Percentiles rank a stretch among this genome's conserved stretches.
These are phyloP conservation scores for Stercorarius parasiticus DNA, from an alignment of 2,113 vertebrate species.

Conservation along the genomic window DNA sequence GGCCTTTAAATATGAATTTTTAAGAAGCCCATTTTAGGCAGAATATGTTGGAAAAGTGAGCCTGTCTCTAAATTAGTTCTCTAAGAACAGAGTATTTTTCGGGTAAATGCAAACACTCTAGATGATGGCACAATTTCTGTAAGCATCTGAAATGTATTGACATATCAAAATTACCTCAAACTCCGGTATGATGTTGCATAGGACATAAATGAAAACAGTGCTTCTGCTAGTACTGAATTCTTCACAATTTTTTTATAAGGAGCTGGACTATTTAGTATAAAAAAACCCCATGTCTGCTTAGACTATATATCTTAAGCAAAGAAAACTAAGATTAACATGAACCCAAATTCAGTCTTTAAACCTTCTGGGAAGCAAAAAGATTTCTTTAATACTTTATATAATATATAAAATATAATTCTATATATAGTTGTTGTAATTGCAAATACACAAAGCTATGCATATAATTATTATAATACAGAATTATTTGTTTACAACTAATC, in stretches of 20 bases:
- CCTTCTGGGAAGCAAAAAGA: not conserved
- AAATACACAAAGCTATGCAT: not conserved
- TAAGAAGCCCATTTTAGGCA: not conserved
- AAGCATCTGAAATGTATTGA: not conserved
- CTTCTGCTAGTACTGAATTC: not conserved
- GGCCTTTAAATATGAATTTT: not conserved
- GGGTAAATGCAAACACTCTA: not conserved
- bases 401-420: not conserved
- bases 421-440: not conserved
- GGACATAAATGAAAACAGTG: not conserved
- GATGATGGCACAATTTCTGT: not conserved
- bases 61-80: not conserved
- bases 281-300: fast-evolving
- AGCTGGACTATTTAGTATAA: not conserved
- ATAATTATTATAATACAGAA: not conserved
- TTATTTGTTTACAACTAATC: not conserved
- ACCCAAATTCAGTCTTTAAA: not conserved
- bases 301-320: not conserved
- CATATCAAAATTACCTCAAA: not conserved
- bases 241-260: not conserved
- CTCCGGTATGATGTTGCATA: not conserved
- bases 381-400: not conserved
- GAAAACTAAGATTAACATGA: not conserved
- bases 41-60: not conserved
- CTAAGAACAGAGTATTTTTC: not conserved